Evolutionary conservation across 2,888 invertebrate species (phyloP).

Genomic region (Odontothrips loti): DNA sequence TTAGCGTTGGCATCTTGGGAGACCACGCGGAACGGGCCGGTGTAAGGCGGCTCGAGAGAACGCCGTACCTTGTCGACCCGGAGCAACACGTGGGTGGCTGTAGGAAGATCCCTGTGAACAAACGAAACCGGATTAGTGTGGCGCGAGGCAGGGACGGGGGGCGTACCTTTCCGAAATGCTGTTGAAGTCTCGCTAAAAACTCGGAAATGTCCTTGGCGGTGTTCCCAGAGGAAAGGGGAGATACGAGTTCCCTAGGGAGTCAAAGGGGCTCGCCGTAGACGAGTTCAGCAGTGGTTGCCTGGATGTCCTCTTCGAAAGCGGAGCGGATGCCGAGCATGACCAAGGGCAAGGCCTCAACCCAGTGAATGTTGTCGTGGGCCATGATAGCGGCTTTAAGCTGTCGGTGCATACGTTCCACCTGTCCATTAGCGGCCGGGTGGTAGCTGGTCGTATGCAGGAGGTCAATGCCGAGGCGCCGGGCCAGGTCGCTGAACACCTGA

Average conservation of each 20-base stretch:
- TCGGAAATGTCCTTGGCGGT: conserved; percentile 39
- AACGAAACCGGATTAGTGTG: conserved; percentile 32
- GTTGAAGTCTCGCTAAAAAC: conserved; percentile 37
- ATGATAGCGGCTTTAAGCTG: conserved; percentile 45
- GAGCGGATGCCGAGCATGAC: conserved; percentile 40
- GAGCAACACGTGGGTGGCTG: conserved; percentile 36
- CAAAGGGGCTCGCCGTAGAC: conserved; percentile 40
- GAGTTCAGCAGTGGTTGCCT: conserved; percentile 39
- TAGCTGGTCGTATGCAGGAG: conserved; percentile 42
- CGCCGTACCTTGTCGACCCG: conserved; percentile 33
- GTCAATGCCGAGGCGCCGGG: conserved; percentile 38
- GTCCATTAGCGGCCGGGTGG: conserved; percentile 45
- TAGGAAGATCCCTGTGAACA: conserved; percentile 35
- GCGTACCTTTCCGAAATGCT: conserved; percentile 37
- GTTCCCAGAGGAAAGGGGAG: conserved; percentile 38
- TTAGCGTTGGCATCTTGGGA: conserved; percentile 29
- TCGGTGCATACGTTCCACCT: conserved; percentile 46
- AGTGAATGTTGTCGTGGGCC: conserved; percentile 36
- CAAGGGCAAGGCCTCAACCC: conserved; percentile 35
- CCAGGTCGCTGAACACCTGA: conserved; percentile 40
- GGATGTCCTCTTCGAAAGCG: conserved; percentile 41
- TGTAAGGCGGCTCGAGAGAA: conserved; percentile 36
- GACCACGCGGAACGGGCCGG: conserved; percentile 36
- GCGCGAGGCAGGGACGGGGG: neutral
- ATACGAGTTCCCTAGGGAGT: conserved; percentile 42